Evolutionary conservation across 2,113 vertebrate genomes (phyloP), one percentile per base, ranked within the genome.

Genomic region (Pluvialis apricaria): DNA sequence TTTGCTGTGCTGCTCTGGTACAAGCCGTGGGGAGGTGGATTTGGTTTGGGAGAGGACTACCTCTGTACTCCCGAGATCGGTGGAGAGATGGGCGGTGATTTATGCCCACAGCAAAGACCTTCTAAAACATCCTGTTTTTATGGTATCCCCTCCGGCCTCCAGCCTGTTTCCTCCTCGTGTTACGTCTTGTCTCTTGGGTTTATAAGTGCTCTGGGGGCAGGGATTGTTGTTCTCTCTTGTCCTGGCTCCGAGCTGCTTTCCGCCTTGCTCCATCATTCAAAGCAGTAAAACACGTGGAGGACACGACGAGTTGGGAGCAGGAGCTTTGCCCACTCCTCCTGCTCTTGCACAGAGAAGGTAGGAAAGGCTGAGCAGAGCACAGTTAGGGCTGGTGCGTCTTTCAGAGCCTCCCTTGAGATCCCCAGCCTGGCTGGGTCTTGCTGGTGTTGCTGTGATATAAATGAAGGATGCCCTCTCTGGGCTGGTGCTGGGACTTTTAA

Each of bases 151-250:
- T 81, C 95, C 5, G 66, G 95, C 94, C 66, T 20, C 52, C 86
- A 62, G 96, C 93, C 84, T 78, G 87, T 38, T 96, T 95, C 94
- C 87, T 94, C 85, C 92, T 96, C 92, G 0, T 97, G 96, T 96
- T 80, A 14, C 71, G n/a, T 94, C 96, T 96, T 96, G 94, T 88
- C 92, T 86, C 47, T 36, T 2, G n/a, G 64, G 44, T 76, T 73
- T 31, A 4, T 47, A 60, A n/a, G 84, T 2, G 31, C 70, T 94
- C 89, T 47, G 87, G 78, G 94, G 91, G 95, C 89, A 92, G 94
- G 91, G 87, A 61, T 69, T 40, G 89, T 9, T 0, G 5, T 89
- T 76, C 78, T 29, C 91, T 79, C 86, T 9, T 19, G 26, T 78
- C 91, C 81, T 9, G 69, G 38, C 86, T 90, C 78, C 1, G 6